Percentiles rank a stretch among this genome's conserved stretches.
phyloP scores from a whole-genome alignment of 2,797 vertebrate species.

The Psittacula echo region DNA sequence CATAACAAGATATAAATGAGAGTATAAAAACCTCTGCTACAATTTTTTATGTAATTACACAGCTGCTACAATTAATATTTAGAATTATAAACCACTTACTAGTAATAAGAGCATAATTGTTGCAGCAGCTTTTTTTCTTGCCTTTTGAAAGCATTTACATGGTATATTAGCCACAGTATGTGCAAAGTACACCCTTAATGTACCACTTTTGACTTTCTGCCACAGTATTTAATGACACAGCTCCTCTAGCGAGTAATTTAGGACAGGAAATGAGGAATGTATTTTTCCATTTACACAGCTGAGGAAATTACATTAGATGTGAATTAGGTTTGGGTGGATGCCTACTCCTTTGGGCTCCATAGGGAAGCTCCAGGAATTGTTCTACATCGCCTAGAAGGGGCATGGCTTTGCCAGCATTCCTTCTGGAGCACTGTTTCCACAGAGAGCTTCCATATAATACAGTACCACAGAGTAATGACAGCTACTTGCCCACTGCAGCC shows the following conservation, averaged over 20 bases:
- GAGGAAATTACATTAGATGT: neutral
- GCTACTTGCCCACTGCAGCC: rapidly evolving
- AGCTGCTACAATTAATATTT: neutral
- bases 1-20: neutral
- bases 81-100: neutral
- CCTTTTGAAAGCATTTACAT: neutral
- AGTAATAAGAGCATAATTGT: neutral
- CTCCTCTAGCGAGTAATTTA: neutral
- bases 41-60: neutral
- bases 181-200: neutral
- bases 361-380: neutral
- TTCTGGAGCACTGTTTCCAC: neutral
- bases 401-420: neutral
- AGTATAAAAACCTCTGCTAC: neutral
- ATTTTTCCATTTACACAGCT: neutral
- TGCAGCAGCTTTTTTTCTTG: neutral
- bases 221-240: neutral
- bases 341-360: neutral
- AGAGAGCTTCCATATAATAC: rapidly evolving
- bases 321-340: neutral
- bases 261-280: neutral
- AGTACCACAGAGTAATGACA: rapidly evolving
- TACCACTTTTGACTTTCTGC: neutral
- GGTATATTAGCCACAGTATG: neutral
- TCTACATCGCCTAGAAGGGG: rapidly evolving